A percentile compares a stretch with the other conserved stretches of the same genome.
These are phyloP conservation scores for Menura novaehollandiae DNA, from an alignment of 2,113 vertebrate species.

Conservation along the genomic window DNA sequence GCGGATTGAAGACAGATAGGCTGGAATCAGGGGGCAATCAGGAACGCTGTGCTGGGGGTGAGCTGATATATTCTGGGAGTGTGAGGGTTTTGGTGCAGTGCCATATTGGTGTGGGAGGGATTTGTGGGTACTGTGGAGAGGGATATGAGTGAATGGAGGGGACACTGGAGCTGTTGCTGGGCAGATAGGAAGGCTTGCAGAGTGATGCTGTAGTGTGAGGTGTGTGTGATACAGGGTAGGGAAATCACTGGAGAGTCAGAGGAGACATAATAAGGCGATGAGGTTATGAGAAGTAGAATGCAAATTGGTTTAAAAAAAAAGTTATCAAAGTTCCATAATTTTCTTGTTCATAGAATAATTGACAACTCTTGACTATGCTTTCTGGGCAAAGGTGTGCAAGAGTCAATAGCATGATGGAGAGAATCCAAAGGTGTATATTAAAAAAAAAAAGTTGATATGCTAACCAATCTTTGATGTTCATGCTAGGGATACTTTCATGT, in stretches of 20 bases:
- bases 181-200: neutral
- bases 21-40: neutral
- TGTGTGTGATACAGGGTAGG: neutral
- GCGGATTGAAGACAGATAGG: neutral
- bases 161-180: neutral
- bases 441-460: neutral
- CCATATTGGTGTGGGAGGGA: neutral
- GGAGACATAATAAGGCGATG: neutral
- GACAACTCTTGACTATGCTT: neutral
- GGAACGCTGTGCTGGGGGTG: neutral
- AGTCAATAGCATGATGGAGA: neutral
- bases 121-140: neutral
- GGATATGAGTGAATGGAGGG: rapidly evolving
- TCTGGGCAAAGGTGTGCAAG: neutral
- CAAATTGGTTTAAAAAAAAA: neutral
- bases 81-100: neutral
- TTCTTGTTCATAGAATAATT: neutral
- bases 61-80: neutral
- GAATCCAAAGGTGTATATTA: neutral
- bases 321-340: neutral
- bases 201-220: neutral
- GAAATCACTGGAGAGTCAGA: neutral
- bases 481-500: neutral
- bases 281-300: neutral
- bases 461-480: neutral